Conservation (phyloP, 2,113 vertebrate genomes). For the Thinocorus orbignyianus region DNA sequence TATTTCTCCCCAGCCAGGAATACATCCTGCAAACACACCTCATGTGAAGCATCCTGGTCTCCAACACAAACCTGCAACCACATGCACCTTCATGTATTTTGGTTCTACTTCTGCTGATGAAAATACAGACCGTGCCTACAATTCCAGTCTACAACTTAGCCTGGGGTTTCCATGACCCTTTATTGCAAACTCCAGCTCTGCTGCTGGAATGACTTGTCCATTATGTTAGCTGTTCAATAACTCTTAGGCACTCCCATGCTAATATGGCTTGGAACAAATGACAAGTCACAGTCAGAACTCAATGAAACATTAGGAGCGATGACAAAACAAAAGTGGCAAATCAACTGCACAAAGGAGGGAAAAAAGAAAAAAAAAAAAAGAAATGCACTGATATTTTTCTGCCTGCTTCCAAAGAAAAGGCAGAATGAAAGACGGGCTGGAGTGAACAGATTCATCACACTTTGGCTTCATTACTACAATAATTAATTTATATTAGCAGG, state of each 20-base stretch:
- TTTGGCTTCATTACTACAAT: conserved; percentile 24
- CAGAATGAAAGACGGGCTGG: neutral
- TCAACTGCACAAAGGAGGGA: neutral
- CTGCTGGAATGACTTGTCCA: neutral
- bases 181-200: neutral
- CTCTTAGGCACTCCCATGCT: neutral
- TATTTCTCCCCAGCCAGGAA: neutral
- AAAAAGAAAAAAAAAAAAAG: neutral
- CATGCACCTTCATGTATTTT: neutral
- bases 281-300: conserved; percentile 10
- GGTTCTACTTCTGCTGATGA: neutral
- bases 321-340: conserved; percentile 29
- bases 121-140: neutral
- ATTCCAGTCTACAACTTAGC: neutral
- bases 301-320: neutral
- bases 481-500: conserved; percentile 66
- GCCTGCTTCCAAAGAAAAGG: neutral
- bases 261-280: neutral
- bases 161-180: neutral
- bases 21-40: neutral
- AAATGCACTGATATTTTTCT: neutral
- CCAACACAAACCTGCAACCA: neutral
- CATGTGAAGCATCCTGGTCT: neutral
- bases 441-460: neutral
- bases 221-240: neutral